Evolutionary conservation across 2,888 invertebrate genomes (phyloP).

Genomic region (Podabrus alpinus): DNA sequence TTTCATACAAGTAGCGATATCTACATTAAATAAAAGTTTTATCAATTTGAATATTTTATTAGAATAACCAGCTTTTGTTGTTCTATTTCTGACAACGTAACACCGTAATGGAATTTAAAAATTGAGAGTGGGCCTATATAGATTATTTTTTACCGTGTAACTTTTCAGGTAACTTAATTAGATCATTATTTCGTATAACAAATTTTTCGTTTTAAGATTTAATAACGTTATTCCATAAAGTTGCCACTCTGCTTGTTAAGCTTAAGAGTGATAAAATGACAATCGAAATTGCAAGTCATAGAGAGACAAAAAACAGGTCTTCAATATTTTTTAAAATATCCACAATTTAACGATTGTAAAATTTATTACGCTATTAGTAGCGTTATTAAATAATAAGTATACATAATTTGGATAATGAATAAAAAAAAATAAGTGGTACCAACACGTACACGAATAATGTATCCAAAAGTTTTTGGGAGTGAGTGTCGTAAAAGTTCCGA

Average conservation of each 20-base stretch:
- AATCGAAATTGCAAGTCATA: slow-evolving; percentile 15
- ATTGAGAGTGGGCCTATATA: not conserved
- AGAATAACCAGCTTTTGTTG: not conserved
- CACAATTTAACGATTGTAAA: not conserved
- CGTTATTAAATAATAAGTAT: not conserved
- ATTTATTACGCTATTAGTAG: not conserved
- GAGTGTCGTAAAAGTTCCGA: not conserved
- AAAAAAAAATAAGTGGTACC: not conserved
- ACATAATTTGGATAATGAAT: not conserved
- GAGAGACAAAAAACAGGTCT: not conserved
- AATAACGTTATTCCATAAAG: not conserved
- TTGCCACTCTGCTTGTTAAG: not conserved
- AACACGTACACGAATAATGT: not conserved
- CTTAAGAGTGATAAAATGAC: slow-evolving; percentile 3
- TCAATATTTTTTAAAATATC: not conserved
- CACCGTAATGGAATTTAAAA: not conserved
- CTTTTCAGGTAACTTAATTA: not conserved
- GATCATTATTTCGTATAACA: not conserved
- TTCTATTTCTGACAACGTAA: not conserved
- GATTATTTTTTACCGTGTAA: not conserved
- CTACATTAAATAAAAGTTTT: slow-evolving; percentile 1
- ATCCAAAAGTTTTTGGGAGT: not conserved
- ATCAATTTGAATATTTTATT: slow-evolving; percentile 10
- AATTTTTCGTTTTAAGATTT: not conserved
- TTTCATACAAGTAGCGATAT: slow-evolving; percentile 1